A percentile compares a stretch with the other conserved stretches of the same genome.
Evolutionary conservation across 2,797 vertebrate genomes (phyloP).

Genomic region (Halcyon leucocephala): DNA sequence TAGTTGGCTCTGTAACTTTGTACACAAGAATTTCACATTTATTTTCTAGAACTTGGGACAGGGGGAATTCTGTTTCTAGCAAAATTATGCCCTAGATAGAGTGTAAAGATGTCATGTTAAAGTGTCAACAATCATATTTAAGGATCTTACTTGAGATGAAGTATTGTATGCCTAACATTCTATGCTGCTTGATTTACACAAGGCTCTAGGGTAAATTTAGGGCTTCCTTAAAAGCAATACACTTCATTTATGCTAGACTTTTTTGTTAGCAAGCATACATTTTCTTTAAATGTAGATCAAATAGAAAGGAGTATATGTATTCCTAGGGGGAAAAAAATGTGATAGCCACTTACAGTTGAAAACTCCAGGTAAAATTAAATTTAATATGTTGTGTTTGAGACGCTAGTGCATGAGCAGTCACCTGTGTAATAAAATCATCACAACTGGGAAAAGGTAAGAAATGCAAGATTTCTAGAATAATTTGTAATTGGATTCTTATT

Average conservation of each 20-base stretch:
- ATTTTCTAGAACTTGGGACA: neutral
- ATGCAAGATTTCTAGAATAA: neutral
- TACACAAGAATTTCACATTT: neutral
- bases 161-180: neutral
- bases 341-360: neutral
- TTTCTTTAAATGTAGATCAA: neutral
- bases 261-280: neutral
- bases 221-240: neutral
- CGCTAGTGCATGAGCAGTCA: neutral
- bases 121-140: neutral
- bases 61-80: neutral
- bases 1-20: neutral
- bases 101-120: neutral
- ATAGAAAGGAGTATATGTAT: neutral
- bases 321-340: neutral
- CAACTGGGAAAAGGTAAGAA: neutral
- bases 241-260: neutral
- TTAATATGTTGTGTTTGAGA: neutral
- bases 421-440: neutral
- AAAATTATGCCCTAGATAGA: neutral
- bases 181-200: neutral
- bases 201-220: neutral
- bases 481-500: neutral
- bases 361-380: neutral
- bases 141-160: neutral